Base-by-base conservation (phyloP, 2,113 vertebrate species). In the Poeciliopsis occidentalis region DNA sequence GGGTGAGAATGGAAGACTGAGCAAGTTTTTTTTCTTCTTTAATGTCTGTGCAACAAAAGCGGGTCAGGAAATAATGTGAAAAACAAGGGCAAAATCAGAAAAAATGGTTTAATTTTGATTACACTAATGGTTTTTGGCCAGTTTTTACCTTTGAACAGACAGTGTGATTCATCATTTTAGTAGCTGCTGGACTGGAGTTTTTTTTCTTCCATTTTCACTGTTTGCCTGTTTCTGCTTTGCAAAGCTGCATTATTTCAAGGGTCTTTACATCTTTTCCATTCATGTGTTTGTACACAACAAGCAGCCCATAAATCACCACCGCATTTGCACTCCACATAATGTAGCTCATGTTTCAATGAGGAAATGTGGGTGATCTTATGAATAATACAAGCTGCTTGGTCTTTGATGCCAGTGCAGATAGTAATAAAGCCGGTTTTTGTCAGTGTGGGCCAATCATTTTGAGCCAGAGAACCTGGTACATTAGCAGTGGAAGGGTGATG, bases 261-360 rank as follows among this genome's bases (percentile, higher is more conserved):
- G 85, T 86, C 73, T 76, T 66, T 86, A 84, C 72, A 69, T 87
- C 84, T 86, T 78, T 82, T 83, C 67, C 64, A 65, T 32, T 74
- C 88, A 94, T 95, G 82, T 93, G 94, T 95, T 92, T 91, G 88
- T 92, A 88, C 94, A 94, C 91, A 94, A 95, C 93, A 92, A 94
- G 95, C 94, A 86, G 90, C 94, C 51, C 95, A 92, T 94, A 95
- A 95, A 96, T 96, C 95, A 94, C 94, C 94, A 90, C 94, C 92
- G 93, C 94, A 95, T 96, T 95, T 96, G 94, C 95, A 94, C 95
- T 96, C 94, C 95, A 91, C 93, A 95, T 96, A 96, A 96, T 96
- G 95, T 94, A 95, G 95, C 93, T 84, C 63, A 51, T 74, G 80
- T 86, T 91, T 75, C 76, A 65, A 84, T 82, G 85, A 83, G 77